Conservation (phyloP, 2,888 invertebrate genomes). For the Drosophila suboccidentalis region DNA sequence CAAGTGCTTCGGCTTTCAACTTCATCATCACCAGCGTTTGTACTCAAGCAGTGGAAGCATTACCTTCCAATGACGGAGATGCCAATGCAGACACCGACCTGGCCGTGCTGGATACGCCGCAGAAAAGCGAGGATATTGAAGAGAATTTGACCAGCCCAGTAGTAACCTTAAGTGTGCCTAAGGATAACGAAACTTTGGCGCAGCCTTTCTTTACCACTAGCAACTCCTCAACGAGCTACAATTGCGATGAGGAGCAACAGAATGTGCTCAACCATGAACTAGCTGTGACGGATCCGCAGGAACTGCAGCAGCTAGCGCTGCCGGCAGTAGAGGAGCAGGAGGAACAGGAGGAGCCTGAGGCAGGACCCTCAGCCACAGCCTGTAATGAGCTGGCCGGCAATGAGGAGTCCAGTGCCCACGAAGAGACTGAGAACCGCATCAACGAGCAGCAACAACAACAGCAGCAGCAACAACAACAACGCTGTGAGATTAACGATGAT, state of each 20-base stretch:
- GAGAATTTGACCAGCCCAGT: constrained; percentile 20
- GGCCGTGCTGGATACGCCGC: not conserved
- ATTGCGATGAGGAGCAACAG: constrained; percentile 74
- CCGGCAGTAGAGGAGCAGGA: not conserved
- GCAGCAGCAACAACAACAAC: constrained; percentile 41
- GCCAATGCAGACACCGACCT: not conserved
- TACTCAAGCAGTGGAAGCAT: constrained; percentile 57
- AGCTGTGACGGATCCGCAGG: constrained; percentile 22
- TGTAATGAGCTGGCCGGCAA: constrained; percentile 2
- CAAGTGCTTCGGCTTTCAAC: constrained; percentile 25
- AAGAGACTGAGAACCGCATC: constrained; percentile 84
- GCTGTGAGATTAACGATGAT: constrained; percentile 54
- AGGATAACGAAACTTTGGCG: constrained; percentile 61
- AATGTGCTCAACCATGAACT: constrained; percentile 76
- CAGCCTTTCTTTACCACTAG: constrained; percentile 37
- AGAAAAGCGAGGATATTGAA: constrained; percentile 4
- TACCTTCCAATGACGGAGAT: not conserved
- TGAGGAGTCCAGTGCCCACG: constrained; percentile 41
- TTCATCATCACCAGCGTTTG: constrained; percentile 77
- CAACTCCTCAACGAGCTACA: constrained; percentile 9
- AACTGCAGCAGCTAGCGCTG: constrained; percentile 5
- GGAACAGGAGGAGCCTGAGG: constrained; percentile 10
- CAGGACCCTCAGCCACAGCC: constrained; percentile 22
- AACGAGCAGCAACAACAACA: constrained; percentile 75
- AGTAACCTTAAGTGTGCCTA: constrained; percentile 39